Evolutionary conservation across 2,113 vertebrate species (phyloP).

Genomic region (Pluvialis apricaria): DNA sequence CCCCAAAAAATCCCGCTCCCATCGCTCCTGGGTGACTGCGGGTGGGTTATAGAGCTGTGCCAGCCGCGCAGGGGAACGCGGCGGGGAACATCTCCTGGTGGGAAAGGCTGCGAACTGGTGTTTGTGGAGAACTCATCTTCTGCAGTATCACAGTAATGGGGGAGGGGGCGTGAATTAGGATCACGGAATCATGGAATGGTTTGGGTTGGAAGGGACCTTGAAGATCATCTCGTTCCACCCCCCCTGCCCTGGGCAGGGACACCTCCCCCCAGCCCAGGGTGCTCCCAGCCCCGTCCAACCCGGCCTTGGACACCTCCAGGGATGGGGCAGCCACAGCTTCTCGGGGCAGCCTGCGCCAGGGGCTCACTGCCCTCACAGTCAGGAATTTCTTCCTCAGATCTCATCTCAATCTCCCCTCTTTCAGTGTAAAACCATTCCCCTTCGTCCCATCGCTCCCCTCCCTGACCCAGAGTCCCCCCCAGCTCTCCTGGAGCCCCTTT

Average conservation of each 20-base stretch:
- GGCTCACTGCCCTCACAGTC: too few relatives aligned
- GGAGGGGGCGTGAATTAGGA: fast-evolving
- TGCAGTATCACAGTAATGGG: fast-evolving
- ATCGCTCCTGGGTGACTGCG: fast-evolving
- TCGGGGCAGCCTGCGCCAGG: too few relatives aligned
- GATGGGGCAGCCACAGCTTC: not conserved
- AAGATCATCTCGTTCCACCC: not conserved
- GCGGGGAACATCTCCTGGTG: fast-evolving
- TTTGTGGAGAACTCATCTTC: not conserved
- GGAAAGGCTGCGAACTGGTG: not conserved
- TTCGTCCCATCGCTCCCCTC: not conserved
- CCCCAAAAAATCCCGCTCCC: not conserved
- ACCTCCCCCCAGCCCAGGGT: not conserved
- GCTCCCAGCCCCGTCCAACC: not conserved
- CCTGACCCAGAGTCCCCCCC: not conserved
- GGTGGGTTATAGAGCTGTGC: not conserved
- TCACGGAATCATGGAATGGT: not conserved
- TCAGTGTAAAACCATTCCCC: not conserved
- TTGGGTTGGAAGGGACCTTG: not conserved
- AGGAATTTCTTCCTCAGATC: too few relatives aligned
- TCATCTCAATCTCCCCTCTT: too few relatives aligned
- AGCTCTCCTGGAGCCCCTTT: not conserved
- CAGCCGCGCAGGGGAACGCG: fast-evolving
- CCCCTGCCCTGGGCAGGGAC: not conserved
- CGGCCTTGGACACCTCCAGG: not conserved